phyloP scores from a whole-genome alignment of 1,140 invertebrate species.

The Solenopsis invicta region DNA sequence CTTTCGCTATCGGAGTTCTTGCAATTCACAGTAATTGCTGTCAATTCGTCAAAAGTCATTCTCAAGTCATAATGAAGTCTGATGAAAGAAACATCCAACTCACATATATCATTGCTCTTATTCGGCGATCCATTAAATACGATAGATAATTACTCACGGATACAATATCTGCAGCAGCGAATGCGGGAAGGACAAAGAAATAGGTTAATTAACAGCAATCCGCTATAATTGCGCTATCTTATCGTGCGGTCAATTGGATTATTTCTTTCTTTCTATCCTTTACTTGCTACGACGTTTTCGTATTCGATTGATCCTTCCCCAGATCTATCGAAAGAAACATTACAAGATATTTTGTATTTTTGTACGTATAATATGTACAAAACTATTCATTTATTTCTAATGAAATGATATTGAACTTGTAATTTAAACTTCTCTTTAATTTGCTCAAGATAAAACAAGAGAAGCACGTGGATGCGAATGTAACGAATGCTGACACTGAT shows the following conservation, averaged over 20 bases:
- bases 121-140: conserved; percentile 38
- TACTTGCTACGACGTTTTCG: not conserved
- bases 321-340: not conserved
- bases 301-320: not conserved
- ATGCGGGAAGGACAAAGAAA: conserved; percentile 17
- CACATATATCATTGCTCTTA: not conserved
- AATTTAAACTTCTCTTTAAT: not conserved
- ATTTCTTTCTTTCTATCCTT: not conserved
- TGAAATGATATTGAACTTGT: not conserved
- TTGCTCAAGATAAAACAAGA: not conserved
- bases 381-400: too few species aligned
- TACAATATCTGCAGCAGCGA: not conserved
- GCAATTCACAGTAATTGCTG: conserved; percentile 26
- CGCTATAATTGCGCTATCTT: conserved; percentile 4
- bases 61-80: not conserved
- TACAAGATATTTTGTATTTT: not conserved
- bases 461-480: not conserved
- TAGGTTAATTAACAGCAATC: conserved; percentile 36
- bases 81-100: too few species aligned
- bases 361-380: not conserved
- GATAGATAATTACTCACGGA: not conserved
- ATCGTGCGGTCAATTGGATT: not conserved
- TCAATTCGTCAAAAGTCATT: conserved; percentile 30
- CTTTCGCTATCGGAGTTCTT: not conserved
- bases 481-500: conserved; percentile 3